Evolutionary conservation across 2,113 vertebrate species (phyloP), one percentile per base, ranked within the genome.

Genomic region (Sminthopsis crassicaudata): DNA sequence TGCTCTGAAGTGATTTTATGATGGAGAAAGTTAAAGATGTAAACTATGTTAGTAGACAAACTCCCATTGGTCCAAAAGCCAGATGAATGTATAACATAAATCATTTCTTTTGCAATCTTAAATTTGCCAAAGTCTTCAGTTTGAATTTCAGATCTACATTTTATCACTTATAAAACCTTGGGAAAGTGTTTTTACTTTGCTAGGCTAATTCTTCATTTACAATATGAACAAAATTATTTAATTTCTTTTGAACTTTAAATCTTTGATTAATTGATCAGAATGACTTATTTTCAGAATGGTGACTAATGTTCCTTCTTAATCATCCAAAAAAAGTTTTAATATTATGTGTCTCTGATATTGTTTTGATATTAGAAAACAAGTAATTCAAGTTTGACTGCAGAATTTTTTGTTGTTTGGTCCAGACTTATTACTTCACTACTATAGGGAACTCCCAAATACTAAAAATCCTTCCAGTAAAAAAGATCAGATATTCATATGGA

Each of bases 21-120:
- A 76, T 27, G 95, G 90, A 94, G 60, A 60, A 3, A 26, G 8
- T 53, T 92, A 96, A 96, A 90, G 50, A 94, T 94, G 93, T 22
- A 76, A 76, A 76, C 36, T 76, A n/a, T 76, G 5, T 76, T n/a
- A 76, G 67, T 76, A 76, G 67, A 36, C 36, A n/a, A 95, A 95
- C 53, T 93, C 53, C 7, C 53, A 22, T 91, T 94, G 3, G 89
- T 24, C 27, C 24, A 91, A 51, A 60, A 84, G 46, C 8, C 25
- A 95, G 91, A 8, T 51, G 94, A 88, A 24, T 11, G 94, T 3
- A 96, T 8, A 91, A 0, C 2, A 0, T 9, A 46, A 88, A 19
- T 3, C 57, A 51, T 46, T 91, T 92, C 89, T 94, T 88, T 95
- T 94, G 89, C 46, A 54, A 26, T 90, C 0, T 27, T 30, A 30